phyloP scores from a whole-genome alignment of 1,140 invertebrate genomes.

The Glomeris maerens region DNA sequence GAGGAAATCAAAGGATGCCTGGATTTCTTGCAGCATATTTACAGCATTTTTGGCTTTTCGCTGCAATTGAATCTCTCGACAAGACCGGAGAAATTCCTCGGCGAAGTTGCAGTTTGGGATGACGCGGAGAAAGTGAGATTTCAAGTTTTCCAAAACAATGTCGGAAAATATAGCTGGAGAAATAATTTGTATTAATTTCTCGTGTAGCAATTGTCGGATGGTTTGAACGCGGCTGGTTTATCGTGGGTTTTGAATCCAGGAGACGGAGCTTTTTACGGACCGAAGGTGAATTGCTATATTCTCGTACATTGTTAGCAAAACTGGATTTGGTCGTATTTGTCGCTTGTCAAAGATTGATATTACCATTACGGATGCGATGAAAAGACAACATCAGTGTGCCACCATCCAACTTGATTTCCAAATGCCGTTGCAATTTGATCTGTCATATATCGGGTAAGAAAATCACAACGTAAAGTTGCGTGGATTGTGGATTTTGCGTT shows the following conservation, averaged over 20 bases:
- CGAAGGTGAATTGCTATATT: conserved; percentile 49
- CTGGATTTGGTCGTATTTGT: too few species aligned
- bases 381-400: conserved; percentile 80
- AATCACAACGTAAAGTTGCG: not conserved
- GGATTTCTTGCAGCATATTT: conserved; percentile 75
- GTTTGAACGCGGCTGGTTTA: conserved; percentile 68
- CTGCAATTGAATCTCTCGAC: conserved; percentile 87
- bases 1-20: conserved; percentile 68
- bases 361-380: conserved; percentile 85
- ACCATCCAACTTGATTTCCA: conserved; percentile 99
- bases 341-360: conserved; percentile 86
- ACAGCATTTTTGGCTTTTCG: conserved; percentile 85
- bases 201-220: conserved; percentile 58
- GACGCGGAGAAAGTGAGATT: conserved; percentile 66
- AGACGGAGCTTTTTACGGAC: conserved; percentile 98
- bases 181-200: conserved; percentile 14
- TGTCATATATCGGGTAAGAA: conserved; percentile 58
- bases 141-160: not conserved
- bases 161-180: not conserved
- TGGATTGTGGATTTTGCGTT: not conserved
- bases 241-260: conserved; percentile 76
- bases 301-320: too few species aligned
- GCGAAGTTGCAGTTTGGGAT: conserved; percentile 82
- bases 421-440: conserved; percentile 78
- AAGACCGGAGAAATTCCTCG: conserved; percentile 86